A percentile compares a stretch with the other conserved stretches of the same genome.
Conservation (phyloP, 2,888 invertebrate species). For the Ichneumon xanthorius region DNA sequence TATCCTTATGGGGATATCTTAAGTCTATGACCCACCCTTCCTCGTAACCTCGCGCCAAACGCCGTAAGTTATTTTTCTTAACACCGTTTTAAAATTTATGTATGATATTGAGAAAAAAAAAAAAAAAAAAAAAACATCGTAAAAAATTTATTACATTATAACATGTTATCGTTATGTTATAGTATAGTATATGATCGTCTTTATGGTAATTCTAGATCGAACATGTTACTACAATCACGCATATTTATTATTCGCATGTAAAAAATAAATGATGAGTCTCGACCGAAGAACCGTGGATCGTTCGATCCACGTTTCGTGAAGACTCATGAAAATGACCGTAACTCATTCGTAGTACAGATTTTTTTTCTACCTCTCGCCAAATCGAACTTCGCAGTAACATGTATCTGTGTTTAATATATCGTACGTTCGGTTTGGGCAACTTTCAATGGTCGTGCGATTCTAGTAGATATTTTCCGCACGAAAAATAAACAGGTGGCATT, state of each 20-base stretch:
- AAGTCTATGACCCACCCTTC: not conserved
- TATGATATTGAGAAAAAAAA: not conserved
- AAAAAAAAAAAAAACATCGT: not conserved
- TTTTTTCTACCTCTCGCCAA: not conserved
- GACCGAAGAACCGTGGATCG: not conserved
- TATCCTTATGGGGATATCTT: constrained; percentile 72
- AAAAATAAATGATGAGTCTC: not conserved
- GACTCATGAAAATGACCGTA: not conserved
- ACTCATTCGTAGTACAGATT: not conserved
- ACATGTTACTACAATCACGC: not conserved
- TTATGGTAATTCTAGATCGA: not conserved
- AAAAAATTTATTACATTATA: constrained; percentile 1
- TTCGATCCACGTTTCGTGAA: not conserved
- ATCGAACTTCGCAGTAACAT: not conserved
- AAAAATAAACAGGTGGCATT: constrained; percentile 14
- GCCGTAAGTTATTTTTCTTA: not conserved
- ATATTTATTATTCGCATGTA: not conserved
- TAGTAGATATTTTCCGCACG: not conserved
- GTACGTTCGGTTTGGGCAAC: not conserved
- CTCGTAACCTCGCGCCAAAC: not conserved
- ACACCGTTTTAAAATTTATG: not conserved
- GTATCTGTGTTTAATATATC: not conserved
- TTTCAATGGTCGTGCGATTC: not conserved
- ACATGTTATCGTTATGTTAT: not conserved
- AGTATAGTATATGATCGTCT: not conserved